Evolutionary conservation across 1,140 invertebrate genomes (phyloP), one percentile per base, ranked within the genome.

Genomic region (Paracyclopina nana): DNA sequence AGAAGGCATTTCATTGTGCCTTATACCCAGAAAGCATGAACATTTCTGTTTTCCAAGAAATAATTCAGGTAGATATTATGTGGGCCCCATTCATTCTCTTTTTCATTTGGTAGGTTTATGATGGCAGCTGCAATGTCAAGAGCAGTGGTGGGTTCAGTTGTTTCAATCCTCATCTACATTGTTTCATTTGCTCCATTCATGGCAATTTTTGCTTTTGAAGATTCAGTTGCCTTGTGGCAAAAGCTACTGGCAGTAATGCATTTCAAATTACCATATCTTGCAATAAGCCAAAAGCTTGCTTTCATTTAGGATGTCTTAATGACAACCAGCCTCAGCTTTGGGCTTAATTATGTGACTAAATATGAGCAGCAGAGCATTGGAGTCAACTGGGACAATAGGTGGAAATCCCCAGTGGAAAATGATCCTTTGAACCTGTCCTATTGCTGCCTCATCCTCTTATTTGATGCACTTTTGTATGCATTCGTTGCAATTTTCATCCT

Each of bases 311-410:
- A 38, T 38, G 5, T 38, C n/a, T 38, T 38, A n/a, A 38, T 38
- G 34, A 16, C 34, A n/a, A 38, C n/a, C 9, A 38, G 34, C 34
- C 20, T 38, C 34, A 38, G 34, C 20, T 38, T 16, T 38, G 34
- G 34, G 20, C n/a, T 29, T 4, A 11, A 27, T 22, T 48, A 48
- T 29, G 16, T 48, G 3, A 48, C 46, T 11, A 25, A 27, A 5
- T 48, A 48, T 29, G 46, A 48, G 16, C 46, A 48, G 28, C 46
- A 48, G 22, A 14, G 16, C 22, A 14, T 27, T n/a, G 46, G 46
- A 9, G 9, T 48, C 2, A 11, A 29, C n/a, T 48, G 46, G 46
- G 27, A 48, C 22, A 27, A 48, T 5, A 6, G 25, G 2, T 26
- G n/a, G 27, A n/a, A 11, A 4, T 48, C 46, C n/a, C 46, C 46